A percentile compares a stretch with the other conserved stretches of the same genome.
Evolutionary conservation across 2,113 vertebrate genomes (phyloP).

Genomic region (Pungitius pungitius): DNA sequence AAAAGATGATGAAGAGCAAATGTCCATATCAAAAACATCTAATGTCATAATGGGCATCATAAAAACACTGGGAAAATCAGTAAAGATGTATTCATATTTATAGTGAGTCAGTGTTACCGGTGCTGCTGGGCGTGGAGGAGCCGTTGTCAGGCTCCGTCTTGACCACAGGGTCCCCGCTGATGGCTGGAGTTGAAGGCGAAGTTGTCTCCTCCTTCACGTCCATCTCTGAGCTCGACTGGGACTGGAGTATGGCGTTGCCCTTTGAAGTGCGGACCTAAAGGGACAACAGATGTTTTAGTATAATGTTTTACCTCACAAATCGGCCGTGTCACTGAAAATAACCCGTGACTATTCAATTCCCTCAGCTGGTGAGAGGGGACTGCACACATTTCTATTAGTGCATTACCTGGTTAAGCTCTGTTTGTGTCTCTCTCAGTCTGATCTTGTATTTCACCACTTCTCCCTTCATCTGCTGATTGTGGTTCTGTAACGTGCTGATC

Average conservation of each 20-base stretch:
- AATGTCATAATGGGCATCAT: not conserved
- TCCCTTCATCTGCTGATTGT: conserved; percentile 98
- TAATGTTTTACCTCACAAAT: not conserved
- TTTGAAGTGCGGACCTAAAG: conserved; percentile 84
- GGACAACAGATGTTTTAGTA: not conserved
- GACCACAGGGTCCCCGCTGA: conserved; percentile 71
- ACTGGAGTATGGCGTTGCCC: conserved; percentile 88
- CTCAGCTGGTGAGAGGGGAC: not conserved
- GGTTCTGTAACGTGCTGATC: conserved; percentile 96
- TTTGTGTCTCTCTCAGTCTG: conserved; percentile 90
- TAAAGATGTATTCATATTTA: not conserved
- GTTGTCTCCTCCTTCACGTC: conserved; percentile 89
- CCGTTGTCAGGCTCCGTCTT: conserved; percentile 87
- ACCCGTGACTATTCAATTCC: not conserved
- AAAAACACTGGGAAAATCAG: not conserved
- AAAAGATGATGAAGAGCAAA: not conserved
- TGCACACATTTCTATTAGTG: not conserved
- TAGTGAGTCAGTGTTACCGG: conserved; percentile 53
- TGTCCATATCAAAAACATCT: not conserved
- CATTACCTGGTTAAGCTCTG: conserved; percentile 90
- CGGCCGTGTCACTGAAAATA: not conserved
- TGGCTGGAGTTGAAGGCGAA: conserved; percentile 68
- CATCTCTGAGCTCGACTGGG: conserved; percentile 91
- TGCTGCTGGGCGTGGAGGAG: conserved; percentile 79
- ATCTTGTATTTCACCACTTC: conserved; percentile 94